Evolutionary conservation across 1,140 invertebrate genomes (phyloP), one percentile per base, ranked within the genome.

Genomic region (Drosophila trapezifrons): DNA sequence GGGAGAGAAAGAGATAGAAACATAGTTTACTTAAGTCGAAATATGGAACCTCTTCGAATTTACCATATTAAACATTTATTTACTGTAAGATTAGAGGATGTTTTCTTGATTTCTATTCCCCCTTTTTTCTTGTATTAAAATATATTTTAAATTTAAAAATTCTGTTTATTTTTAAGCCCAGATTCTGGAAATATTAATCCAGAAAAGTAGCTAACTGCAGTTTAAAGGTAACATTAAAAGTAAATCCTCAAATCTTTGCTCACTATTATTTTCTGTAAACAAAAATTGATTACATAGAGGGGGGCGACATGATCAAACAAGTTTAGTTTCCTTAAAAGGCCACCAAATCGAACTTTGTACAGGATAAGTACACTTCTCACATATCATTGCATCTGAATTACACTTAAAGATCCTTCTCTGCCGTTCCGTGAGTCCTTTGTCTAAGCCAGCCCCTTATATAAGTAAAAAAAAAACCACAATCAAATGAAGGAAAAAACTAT

Each of bases 341-440:
- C 12, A 13, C 43, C 43, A 49, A 51, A 32, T 18, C 27, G 6
- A 32, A 32, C 27, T 18, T 9, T 18, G 3, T 13, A n/a, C 13
- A 29, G 8, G 8, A 9, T 29, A 2, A 29, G 8, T 29, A 9
- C 27, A 29, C 27, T 29, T 32, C 3, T 32, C 9, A 15, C 4
- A 52, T 9, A 15, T 8, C 4, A 35, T 15, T 35, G 6, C 4
- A 15, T 0, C 4, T 15, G 4, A 15, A 35, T 52, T 5, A 35
- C 18, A 25, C 37, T 17, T 25, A 7, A 57, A 12, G 2, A 35
- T 66, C 35, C 45, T 38, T 51, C 35, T 66, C 62, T 67, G 65
- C 62, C 62, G 65, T 51, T 32, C 32, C 45, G 27, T 67, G 45
- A 66, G 32, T 40, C 25, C 64, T 46, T 66, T 18, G 56, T 35